phyloP scores from a whole-genome alignment of 1,140 invertebrate species.

The Battus philenor region DNA sequence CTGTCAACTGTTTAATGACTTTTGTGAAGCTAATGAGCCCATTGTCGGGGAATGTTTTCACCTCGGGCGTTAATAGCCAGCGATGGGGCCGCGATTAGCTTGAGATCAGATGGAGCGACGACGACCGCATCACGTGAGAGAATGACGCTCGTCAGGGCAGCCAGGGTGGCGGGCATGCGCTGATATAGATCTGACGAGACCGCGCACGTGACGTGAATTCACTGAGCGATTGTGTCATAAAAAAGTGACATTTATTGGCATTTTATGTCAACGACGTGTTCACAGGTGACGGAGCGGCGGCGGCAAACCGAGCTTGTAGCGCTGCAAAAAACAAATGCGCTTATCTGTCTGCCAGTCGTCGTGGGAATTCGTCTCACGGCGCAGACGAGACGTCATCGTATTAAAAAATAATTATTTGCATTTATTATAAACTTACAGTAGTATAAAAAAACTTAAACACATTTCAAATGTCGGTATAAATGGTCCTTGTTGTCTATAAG shows the following conservation, averaged over 20 bases:
- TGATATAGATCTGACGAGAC: constrained; percentile 58
- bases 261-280: constrained; percentile 69
- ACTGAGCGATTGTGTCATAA: constrained; percentile 53
- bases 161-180: constrained; percentile 54
- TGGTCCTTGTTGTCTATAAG: constrained; percentile 46
- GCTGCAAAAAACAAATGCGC: constrained; percentile 56
- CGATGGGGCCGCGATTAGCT: constrained; percentile 55
- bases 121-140: constrained; percentile 39
- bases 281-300: constrained; percentile 46
- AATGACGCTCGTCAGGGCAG: constrained; percentile 39
- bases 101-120: constrained; percentile 32
- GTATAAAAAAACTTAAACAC: no score
- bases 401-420: no score
- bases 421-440: no score
- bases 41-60: constrained; percentile 56
- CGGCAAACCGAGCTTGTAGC: constrained; percentile 52
- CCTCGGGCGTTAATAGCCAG: constrained; percentile 45
- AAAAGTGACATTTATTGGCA: constrained; percentile 74
- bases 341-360: constrained; percentile 42
- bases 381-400: constrained; percentile 32
- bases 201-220: constrained; percentile 66
- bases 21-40: constrained; percentile 64
- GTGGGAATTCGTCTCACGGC: constrained; percentile 39
- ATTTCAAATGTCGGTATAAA: no score
- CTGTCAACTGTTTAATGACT: constrained; percentile 51